Percentiles rank a stretch among this genome's conserved stretches.
phyloP scores from a whole-genome alignment of 2,797 vertebrate genomes.

The Myiotriccus ornatus region DNA sequence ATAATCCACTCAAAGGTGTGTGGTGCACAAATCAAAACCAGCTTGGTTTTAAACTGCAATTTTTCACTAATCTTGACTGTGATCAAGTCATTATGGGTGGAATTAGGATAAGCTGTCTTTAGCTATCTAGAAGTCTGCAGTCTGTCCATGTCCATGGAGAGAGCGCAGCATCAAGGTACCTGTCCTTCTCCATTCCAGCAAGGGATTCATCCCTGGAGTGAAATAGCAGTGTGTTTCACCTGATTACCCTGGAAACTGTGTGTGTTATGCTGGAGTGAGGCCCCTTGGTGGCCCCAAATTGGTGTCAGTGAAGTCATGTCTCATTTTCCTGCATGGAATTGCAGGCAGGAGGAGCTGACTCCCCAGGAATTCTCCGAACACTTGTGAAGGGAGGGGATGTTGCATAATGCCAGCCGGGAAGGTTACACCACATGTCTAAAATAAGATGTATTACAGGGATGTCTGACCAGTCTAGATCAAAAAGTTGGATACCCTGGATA shows the following conservation, averaged over 20 bases:
- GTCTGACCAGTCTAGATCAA: constrained; percentile 5
- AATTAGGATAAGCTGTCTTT: not conserved
- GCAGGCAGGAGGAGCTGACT: not conserved
- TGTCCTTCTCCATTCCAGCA: not conserved
- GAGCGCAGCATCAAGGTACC: fast-evolving
- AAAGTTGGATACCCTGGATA: not conserved
- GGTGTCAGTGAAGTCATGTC: constrained; percentile 39
- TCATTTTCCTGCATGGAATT: not conserved
- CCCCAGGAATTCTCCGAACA: not conserved
- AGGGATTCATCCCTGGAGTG: not conserved
- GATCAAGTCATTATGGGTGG: not conserved
- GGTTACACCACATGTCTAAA: constrained; percentile 3
- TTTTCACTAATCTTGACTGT: not conserved
- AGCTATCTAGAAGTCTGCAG: not conserved
- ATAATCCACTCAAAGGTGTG: not conserved
- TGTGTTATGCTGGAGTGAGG: not conserved
- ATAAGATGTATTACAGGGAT: not conserved
- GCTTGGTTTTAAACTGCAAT: not conserved
- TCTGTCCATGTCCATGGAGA: not conserved
- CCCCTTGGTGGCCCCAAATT: not conserved
- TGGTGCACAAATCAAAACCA: not conserved
- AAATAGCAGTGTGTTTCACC: not conserved
- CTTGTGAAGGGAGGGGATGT: not conserved
- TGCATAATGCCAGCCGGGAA: constrained; percentile 8
- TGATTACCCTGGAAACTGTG: not conserved